These are phyloP conservation scores for Apotomis turbidana DNA, from an alignment of 2,888 invertebrate genomes.

Conservation along the genomic window DNA sequence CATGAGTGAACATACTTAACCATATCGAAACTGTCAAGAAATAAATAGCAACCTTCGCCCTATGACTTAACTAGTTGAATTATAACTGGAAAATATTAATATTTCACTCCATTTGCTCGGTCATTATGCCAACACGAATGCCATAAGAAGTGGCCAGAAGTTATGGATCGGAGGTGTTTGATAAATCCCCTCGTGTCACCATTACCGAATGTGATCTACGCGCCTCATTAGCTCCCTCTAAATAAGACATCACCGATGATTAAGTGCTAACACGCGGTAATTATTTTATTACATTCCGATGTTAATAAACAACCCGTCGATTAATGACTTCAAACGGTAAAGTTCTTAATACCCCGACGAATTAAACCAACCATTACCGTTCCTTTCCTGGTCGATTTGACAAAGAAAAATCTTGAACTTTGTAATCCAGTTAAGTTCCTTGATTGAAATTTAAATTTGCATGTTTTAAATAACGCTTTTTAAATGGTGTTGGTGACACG, in stretches of 20 bases:
- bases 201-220: conserved; percentile 81
- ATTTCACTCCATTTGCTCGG: conserved; percentile 72
- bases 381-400: conserved; percentile 34
- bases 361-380: conserved; percentile 15
- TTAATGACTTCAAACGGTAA: conserved; percentile 61
- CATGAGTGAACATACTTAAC: conserved; percentile 9
- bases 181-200: conserved; percentile 76
- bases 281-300: conserved; percentile 79
- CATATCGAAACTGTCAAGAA: conserved; percentile 20
- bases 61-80: conserved; percentile 38
- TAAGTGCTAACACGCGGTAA: conserved; percentile 68
- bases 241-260: conserved; percentile 80
- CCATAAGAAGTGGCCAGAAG: conserved; percentile 74
- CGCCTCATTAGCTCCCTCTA: conserved; percentile 77
- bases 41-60: conserved; percentile 40
- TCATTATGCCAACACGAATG: conserved; percentile 80
- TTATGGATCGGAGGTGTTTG: conserved; percentile 79
- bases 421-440: conserved; percentile 32
- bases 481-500: conserved; percentile 68
- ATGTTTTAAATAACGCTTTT: conserved; percentile 63
- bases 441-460: conserved; percentile 63
- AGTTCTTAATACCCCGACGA: conserved; percentile 46
- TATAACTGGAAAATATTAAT: conserved; percentile 42
- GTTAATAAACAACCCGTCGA: conserved; percentile 68
- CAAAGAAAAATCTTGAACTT: conserved; percentile 37